A percentile compares a stretch with the other conserved stretches of the same genome.
These are phyloP conservation scores for Actinia equina DNA, from an alignment of 64 coral and sea anemone species.

Conservation along the genomic window DNA sequence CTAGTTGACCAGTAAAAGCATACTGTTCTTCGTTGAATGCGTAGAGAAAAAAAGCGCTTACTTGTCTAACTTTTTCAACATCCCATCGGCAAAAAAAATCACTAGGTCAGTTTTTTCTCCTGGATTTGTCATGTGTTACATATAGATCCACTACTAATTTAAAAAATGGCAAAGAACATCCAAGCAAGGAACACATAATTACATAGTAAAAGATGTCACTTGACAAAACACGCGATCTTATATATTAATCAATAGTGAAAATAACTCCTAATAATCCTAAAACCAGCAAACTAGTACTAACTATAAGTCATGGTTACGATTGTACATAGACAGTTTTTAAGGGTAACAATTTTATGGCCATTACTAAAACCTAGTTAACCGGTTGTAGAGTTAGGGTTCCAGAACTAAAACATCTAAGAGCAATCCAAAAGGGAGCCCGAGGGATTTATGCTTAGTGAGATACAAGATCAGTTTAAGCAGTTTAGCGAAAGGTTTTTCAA, in stretches of 20 bases:
- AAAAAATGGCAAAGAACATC: too few species aligned
- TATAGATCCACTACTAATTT: too few species aligned
- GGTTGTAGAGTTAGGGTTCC: neutral
- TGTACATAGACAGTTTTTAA: neutral
- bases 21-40: neutral
- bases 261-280: too few species aligned
- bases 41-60: neutral
- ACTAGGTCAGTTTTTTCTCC: too few species aligned
- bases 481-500: neutral
- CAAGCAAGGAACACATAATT: too few species aligned
- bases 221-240: too few species aligned
- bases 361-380: too few species aligned
- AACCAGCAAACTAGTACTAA: neutral
- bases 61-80: neutral
- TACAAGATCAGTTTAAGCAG: neutral
- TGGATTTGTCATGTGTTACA: too few species aligned
- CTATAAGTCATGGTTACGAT: too few species aligned
- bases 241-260: too few species aligned
- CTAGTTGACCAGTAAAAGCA: conserved; percentile 6
- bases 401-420: neutral
- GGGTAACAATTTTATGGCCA: neutral
- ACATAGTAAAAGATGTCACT: too few species aligned
- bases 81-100: too few species aligned
- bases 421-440: neutral
- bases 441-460: neutral